Conservation (phyloP, 1,140 invertebrate genomes). For the Myzus persicae region DNA sequence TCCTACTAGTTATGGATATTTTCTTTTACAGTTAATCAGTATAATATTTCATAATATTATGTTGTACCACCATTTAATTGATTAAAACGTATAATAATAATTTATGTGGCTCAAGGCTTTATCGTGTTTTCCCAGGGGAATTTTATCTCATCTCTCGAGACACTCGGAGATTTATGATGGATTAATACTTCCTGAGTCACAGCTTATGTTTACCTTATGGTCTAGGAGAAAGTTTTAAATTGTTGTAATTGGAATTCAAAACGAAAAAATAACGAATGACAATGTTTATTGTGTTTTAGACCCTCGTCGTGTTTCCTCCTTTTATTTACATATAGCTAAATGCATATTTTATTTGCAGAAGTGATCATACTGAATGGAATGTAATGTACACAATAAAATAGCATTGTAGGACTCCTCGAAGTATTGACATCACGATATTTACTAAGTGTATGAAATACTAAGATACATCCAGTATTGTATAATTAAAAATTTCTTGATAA, state of each 20-base stretch:
- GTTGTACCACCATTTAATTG: not conserved
- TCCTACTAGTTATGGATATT: not conserved
- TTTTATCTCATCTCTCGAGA: not conserved
- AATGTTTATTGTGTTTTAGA: not conserved
- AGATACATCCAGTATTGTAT: not conserved
- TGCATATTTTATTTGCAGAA: not conserved
- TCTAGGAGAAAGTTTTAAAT: slow-evolving; percentile 31
- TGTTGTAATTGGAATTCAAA: not conserved
- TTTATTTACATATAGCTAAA: slow-evolving; percentile 8
- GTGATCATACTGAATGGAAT: not conserved
- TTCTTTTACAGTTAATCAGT: not conserved
- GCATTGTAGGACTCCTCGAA: not conserved
- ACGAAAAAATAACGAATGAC: not conserved
- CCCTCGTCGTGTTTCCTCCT: not conserved
- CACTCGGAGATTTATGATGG: not conserved
- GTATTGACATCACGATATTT: not conserved
- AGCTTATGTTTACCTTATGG: not conserved
- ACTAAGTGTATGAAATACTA: not conserved
- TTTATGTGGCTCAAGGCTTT: not conserved
- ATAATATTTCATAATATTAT: not conserved
- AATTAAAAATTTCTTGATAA: not conserved
- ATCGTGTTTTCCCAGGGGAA: not conserved
- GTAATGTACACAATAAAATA: not conserved
- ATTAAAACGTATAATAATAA: not conserved
- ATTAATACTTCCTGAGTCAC: not conserved